Base-by-base conservation (phyloP, 2,113 vertebrate species). In the Camelus dromedarius region DNA sequence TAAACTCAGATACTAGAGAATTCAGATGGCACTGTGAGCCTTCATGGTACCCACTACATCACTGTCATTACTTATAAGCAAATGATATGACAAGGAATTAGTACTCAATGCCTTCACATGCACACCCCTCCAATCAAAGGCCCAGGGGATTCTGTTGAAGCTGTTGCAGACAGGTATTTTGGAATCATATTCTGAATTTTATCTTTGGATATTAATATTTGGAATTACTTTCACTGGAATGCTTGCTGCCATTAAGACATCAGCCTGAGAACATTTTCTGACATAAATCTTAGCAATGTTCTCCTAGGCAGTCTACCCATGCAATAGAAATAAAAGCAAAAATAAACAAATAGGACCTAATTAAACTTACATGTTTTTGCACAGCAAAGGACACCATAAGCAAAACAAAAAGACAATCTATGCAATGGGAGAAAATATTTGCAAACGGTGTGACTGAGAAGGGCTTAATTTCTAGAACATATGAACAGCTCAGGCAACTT, bases 181-280 rank as follows among this genome's bases (percentile, higher is more conserved):
- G 38, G 11, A 93, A 95, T 8, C 13, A 75, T 64, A 56, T 52
- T 80, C 58, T 91, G 58, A 79, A 73, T 91, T 96, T 96, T 91
- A 67, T 67, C 42, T 93, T 67, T 56, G 24, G 26, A 83, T 93
- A 16, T 70, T 82, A 95, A 70, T 95, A 88, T 93, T 96, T 95
- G 58, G 46, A 67, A 75, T 72, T 91, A 24, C 50, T 86, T 96
- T 96, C 66, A 82, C 28, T 94, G 32, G 19, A 94, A 58, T 87
- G 67, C 13, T 82, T 96, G 62, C 32, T 64, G 38, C 30, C 67
- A 90, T 76, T 67, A 72, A 73, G 30, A 58, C n/a, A 82, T 62
- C 14, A 72, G 48, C 58, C 82, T 89, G 24, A 42, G 38, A 42
- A 42, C 5, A 42, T 42, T 42, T 42, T 42, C 38, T 42, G 38